Evolutionary conservation across 2,113 vertebrate species (phyloP).

Genomic region (Chloroceryle aenea): DNA sequence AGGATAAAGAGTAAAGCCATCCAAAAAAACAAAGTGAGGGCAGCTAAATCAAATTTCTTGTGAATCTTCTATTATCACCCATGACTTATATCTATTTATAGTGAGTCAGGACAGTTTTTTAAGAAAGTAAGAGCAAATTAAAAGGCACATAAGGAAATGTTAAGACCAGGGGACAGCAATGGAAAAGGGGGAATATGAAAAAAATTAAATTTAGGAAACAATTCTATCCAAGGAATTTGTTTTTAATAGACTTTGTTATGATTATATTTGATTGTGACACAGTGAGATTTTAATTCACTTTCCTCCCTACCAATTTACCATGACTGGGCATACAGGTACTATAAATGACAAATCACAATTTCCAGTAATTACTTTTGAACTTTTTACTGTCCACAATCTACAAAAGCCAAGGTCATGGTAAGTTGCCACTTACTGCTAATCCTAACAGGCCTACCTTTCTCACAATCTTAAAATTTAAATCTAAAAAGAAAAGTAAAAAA

Average conservation of each 20-base stretch:
- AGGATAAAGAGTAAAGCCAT: neutral
- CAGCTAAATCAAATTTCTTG: neutral
- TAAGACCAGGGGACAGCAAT: neutral
- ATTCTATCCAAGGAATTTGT: neutral
- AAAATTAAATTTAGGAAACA: neutral
- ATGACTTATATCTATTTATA: neutral
- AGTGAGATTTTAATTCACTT: neutral
- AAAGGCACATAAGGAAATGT: neutral
- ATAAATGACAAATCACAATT: neutral
- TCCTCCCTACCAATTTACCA: neutral
- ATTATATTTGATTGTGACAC: neutral
- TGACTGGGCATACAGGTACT: neutral
- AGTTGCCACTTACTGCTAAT: neutral
- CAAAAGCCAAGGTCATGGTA: neutral
- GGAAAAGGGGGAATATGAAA: rapidly evolving
- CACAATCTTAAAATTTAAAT: neutral
- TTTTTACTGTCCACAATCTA: neutral
- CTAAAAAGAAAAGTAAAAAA: neutral
- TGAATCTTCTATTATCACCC: neutral
- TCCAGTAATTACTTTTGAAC: neutral
- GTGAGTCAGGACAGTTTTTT: neutral
- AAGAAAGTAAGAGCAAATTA: neutral
- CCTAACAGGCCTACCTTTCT: neutral
- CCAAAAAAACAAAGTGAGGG: neutral
- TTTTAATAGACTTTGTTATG: neutral